Evolutionary conservation across 2,797 vertebrate genomes (phyloP), one percentile per base, ranked within the genome.

Genomic region (Coracias cyanogaster): DNA sequence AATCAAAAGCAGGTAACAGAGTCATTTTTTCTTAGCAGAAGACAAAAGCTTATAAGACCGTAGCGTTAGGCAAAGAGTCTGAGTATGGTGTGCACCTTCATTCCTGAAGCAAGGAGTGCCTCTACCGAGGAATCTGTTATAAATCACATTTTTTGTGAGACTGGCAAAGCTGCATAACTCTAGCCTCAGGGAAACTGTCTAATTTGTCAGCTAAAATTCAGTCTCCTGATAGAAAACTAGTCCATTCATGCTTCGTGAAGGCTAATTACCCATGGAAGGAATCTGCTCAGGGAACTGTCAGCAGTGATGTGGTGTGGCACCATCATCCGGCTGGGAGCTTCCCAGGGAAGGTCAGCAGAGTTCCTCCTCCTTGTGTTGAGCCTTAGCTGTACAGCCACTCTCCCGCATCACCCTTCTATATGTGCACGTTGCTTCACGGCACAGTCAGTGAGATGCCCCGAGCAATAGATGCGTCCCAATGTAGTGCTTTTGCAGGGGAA

Each of bases 201-300:
- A 97, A 97, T 98, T 97, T 98, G 98, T 98, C 98, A 98, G 97
- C 95, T 97, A 96, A 95, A 96, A 97, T 96, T 97, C 94, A 95
- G 97, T n/a, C 97, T 95, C 81, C 89, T 93, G 82, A 74, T 95
- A 79, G 79, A 89, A 95, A 97, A 97, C 98, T 90, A 98, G 98
- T 96, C 97, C 52, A 25, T 97, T 98, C 98, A 97, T 97, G 98
- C 95, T 78, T 65, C 22, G 45, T 41, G 90, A 88, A 95, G 89
- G 91, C 93, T 95, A 96, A 96, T 96, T 98, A 97, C 74, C 91
- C 64, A 41, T 72, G 80, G 97, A 96, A 97, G 92, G 97, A 97
- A 97, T 97, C 97, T 94, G 90, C 91, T 96, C 33, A 22, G 91
- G 84, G 91, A 93, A 54, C 60, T 90, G 97, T 94, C 94, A 94